Conservation (phyloP, 2,113 vertebrate species). For the Pollimyrus isidori region DNA sequence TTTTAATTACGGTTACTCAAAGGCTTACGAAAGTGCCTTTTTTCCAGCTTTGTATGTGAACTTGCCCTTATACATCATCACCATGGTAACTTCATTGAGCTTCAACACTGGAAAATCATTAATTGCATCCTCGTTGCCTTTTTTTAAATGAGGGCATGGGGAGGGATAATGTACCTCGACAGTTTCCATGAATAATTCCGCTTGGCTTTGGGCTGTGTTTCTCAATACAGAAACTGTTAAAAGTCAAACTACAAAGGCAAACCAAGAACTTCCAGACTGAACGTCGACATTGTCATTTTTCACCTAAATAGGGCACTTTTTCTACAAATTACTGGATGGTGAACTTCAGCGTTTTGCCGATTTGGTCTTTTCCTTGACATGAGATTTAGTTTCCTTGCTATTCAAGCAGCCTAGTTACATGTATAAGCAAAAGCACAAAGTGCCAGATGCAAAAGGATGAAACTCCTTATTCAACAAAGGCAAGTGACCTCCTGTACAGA, state of each 20-base stretch:
- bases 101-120: constrained; percentile 32
- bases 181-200: constrained; percentile 26
- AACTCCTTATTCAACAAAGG: background rate
- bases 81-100: constrained; percentile 35
- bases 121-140: constrained; percentile 25
- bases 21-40: constrained; percentile 14
- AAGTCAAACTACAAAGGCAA: background rate
- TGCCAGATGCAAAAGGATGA: background rate
- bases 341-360: background rate
- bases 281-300: background rate
- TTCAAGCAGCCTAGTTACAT: background rate
- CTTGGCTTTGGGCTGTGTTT: background rate
- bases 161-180: constrained; percentile 13
- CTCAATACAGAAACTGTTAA: background rate
- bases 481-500: background rate
- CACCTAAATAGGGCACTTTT: background rate
- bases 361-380: background rate
- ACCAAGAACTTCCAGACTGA: background rate
- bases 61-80: constrained; percentile 17
- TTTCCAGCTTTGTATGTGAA: background rate
- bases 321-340: background rate
- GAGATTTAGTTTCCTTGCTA: background rate
- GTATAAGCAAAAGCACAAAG: background rate
- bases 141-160: background rate
- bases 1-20: constrained; percentile 22